phyloP scores from a whole-genome alignment of 1,140 invertebrate genomes.

The Camponotus floridanus region DNA sequence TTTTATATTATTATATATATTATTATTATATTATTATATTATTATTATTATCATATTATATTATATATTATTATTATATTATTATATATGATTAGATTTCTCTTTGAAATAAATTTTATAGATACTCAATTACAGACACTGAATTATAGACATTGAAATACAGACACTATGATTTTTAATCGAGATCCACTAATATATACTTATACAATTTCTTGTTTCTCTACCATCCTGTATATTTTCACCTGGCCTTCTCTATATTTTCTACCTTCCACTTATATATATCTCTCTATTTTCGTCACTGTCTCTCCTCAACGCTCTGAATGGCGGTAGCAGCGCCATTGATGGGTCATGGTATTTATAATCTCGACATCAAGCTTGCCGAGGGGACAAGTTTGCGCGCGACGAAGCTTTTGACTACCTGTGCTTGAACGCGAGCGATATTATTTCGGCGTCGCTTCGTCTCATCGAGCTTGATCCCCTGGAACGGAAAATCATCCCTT shows the following conservation, averaged over 20 bases:
- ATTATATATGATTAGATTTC: background rate
- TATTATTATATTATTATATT: too few relatives aligned
- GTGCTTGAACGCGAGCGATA: conserved; percentile 51
- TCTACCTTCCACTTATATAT: background rate
- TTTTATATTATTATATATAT: too few relatives aligned
- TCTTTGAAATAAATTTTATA: background rate
- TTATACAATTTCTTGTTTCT: background rate
- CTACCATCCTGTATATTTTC: background rate
- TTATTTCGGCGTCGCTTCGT: conserved; percentile 35
- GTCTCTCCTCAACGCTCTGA: conserved; percentile 66
- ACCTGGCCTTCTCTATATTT: background rate
- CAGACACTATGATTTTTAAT: background rate
- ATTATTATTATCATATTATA: too few relatives aligned
- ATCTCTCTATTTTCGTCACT: conserved; percentile 12
- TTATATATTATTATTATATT: too few relatives aligned
- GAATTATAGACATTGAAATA: background rate
- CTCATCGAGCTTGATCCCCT: background rate
- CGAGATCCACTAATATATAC: background rate
- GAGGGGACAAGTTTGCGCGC: conserved; percentile 63
- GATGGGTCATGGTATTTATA: conserved; percentile 81
- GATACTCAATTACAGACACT: background rate
- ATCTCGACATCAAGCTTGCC: conserved; percentile 51
- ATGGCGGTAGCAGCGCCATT: conserved; percentile 79
- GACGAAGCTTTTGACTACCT: conserved; percentile 71
- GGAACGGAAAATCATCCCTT: conserved; percentile 60